These are phyloP conservation scores for Morelia viridis DNA, from an alignment of 2,797 vertebrate species.

Conservation along the genomic window DNA sequence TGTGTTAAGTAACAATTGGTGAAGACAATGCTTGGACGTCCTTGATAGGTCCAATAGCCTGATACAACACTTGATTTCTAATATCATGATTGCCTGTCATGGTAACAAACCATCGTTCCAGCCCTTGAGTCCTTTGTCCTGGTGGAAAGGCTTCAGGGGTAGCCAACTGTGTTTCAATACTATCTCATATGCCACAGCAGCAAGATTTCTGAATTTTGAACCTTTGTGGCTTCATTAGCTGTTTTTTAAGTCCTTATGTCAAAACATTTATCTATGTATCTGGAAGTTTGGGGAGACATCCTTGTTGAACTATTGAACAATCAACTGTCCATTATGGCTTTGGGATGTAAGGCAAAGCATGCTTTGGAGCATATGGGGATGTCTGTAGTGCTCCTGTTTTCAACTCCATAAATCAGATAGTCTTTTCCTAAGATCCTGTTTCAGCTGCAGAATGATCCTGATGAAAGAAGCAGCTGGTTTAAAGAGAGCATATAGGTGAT, in stretches of 20 bases:
- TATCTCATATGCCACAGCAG: background rate
- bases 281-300: background rate
- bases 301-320: background rate
- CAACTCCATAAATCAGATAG: background rate
- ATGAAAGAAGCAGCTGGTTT: background rate
- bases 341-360: background rate
- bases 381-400: background rate
- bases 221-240: background rate
- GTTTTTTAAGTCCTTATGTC: background rate
- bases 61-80: background rate
- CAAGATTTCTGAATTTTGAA: background rate
- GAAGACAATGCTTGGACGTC: background rate
- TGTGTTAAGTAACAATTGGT: background rate
- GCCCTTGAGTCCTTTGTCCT: background rate
- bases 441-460: background rate
- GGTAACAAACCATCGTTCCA: background rate
- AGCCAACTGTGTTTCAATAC: background rate
- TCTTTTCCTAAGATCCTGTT: background rate
- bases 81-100: background rate
- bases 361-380: background rate
- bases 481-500: background rate
- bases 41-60: background rate
- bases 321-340: background rate
- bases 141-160: background rate
- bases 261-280: background rate